Evolutionary conservation across 2,797 vertebrate genomes (phyloP), one percentile per base, ranked within the genome.

Genomic region (Chanos chanos): DNA sequence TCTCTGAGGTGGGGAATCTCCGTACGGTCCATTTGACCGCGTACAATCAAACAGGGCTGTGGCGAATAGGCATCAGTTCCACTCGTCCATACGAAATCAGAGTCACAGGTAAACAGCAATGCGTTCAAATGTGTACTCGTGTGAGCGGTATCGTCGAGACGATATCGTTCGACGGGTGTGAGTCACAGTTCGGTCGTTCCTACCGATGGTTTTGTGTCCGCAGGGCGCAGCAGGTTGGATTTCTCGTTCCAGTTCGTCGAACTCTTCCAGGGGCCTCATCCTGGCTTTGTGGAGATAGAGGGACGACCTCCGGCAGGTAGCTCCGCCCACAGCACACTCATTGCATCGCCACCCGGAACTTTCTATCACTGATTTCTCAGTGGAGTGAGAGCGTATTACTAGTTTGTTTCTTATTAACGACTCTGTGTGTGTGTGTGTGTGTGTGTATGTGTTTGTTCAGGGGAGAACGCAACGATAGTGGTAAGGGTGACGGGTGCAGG

Each of bases 31-130:
- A 41, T 18, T 52, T 87, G 19, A 76, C 60, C 66, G 21, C 60
- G 7, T 56, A 55, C 22, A 80, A 71, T 21, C 65, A 76, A 55
- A 75, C 59, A 0, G 87, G 85, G 41, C 62, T 15, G 25, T 89
- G 87, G 87, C 25, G 74, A 48, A 78, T 89, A 44, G 37, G 27
- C 0, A 64, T 89, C 6, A 41, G 30, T 44, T 82, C 86, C 1
- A 50, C 33, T 1, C 18, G 62, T 5, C 41, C 52, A 1, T 89
- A 85, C 36, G 64, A 72, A 10, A 43, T 89, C 0, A 87, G 76
- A 59, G 78, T 89, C 50, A 85, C 47, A 64, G 87, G 88, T 89
- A 49, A 65, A 73, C 57, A n/a, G n/a, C n/a, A n/a, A n/a, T n/a
- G n/a, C n/a, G n/a, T n/a, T n/a, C n/a, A n/a, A n/a, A n/a, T n/a